Percentiles rank a stretch among this genome's conserved stretches.
Evolutionary conservation across 2,113 vertebrate species (phyloP).

Genomic region (Anguilla japonica): DNA sequence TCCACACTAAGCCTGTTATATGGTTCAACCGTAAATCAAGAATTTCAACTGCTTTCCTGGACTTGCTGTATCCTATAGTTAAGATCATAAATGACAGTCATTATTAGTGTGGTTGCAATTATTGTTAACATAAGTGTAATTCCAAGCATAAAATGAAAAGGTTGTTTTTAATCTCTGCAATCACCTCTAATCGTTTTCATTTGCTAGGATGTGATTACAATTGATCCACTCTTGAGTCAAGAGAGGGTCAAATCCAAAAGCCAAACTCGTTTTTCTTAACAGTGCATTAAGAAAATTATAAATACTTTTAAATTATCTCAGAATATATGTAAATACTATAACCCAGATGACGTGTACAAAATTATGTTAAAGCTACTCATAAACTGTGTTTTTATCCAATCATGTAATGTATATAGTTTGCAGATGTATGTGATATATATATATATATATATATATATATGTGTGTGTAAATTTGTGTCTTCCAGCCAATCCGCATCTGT

Average conservation of each 20-base stretch:
- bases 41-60: too few species aligned
- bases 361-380: too few species aligned
- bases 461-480: background rate
- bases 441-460: background rate
- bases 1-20: too few species aligned
- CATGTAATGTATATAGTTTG: too few species aligned
- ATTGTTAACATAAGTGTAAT: background rate
- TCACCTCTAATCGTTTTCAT: too few species aligned
- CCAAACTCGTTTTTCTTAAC: background rate
- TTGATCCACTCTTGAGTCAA: background rate
- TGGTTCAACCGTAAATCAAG: too few species aligned
- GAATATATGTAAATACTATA: background rate
- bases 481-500: slow-evolving; percentile 82
- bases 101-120: background rate
- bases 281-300: background rate
- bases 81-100: background rate
- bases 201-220: background rate
- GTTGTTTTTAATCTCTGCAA: background rate
- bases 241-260: too few species aligned
- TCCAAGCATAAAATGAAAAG: background rate
- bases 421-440: background rate
- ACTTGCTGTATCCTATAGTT: background rate
- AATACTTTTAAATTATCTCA: background rate
- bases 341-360: slow-evolving; percentile 4
- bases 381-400: too few species aligned